Evolutionary conservation across 2,113 vertebrate species (phyloP).

Genomic region (Corvus moneduloides): DNA sequence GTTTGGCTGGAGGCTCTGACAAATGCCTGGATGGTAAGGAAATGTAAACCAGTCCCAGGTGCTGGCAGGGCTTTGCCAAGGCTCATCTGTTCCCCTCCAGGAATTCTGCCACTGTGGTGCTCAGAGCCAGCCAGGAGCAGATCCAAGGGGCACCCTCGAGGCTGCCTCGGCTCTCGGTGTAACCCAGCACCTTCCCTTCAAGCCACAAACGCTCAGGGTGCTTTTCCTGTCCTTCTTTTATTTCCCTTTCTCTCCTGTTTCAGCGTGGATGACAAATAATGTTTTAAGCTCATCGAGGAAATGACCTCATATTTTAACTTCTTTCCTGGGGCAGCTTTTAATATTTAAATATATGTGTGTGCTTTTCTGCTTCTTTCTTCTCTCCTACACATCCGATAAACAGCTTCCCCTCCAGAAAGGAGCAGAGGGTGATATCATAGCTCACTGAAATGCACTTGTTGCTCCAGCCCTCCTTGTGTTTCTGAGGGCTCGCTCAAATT

Average conservation of each 20-base stretch:
- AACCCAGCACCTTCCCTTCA: background rate
- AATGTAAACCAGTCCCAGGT: background rate
- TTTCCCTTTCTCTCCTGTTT: conserved; percentile 12
- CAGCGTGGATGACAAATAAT: conserved; percentile 43
- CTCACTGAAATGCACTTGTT: conserved; percentile 29
- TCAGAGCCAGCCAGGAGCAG: background rate
- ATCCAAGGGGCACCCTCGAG: background rate
- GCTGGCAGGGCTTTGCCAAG: background rate
- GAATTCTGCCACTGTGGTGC: background rate
- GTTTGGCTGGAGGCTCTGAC: background rate
- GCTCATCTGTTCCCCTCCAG: background rate
- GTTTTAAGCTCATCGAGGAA: conserved; percentile 49
- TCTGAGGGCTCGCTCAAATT: conserved; percentile 31
- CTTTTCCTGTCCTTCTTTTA: background rate
- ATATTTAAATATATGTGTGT: conserved; percentile 30
- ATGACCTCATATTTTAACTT: conserved; percentile 54
- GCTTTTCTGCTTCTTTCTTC: conserved; percentile 10
- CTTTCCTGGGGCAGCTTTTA: conserved; percentile 44
- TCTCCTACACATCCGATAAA: background rate
- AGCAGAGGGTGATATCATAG: conserved; percentile 40
- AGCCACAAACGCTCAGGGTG: background rate
- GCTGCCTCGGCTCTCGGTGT: background rate
- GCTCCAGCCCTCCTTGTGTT: conserved; percentile 9
- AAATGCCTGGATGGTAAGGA: background rate
- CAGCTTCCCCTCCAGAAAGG: background rate